phyloP scores from a whole-genome alignment of 2,113 vertebrate genomes.

The Tylochromis polylepis region DNA sequence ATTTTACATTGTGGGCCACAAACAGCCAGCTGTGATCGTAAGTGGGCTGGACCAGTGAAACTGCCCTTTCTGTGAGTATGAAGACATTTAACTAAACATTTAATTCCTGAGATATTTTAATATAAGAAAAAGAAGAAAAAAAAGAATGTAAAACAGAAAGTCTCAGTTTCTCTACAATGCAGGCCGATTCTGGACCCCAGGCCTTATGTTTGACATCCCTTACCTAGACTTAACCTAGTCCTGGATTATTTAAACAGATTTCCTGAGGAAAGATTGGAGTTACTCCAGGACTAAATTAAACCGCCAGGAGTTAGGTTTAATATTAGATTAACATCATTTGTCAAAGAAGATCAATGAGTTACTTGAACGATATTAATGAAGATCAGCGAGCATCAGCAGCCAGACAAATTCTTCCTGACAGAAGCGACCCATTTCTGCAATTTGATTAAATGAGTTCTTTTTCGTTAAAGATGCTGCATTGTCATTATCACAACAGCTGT shows the following conservation, averaged over 20 bases:
- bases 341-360: background rate
- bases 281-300: background rate
- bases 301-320: background rate
- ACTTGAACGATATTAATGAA: background rate
- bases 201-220: background rate
- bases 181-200: background rate
- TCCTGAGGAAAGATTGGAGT: rapidly evolving
- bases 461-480: background rate
- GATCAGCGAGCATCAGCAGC: background rate
- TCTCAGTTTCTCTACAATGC: background rate
- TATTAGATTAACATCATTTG: background rate
- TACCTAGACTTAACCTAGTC: background rate
- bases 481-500: background rate
- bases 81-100: background rate
- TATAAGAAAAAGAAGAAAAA: background rate
- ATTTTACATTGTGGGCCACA: no score
- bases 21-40: background rate
- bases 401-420: background rate
- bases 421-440: background rate
- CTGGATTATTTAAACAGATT: background rate
- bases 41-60: background rate
- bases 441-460: background rate
- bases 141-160: background rate
- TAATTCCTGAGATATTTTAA: background rate
- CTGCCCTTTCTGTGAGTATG: background rate